Evolutionary conservation across 2,113 vertebrate species (phyloP), one percentile per base, ranked within the genome.

Genomic region (Taxidea taxus): DNA sequence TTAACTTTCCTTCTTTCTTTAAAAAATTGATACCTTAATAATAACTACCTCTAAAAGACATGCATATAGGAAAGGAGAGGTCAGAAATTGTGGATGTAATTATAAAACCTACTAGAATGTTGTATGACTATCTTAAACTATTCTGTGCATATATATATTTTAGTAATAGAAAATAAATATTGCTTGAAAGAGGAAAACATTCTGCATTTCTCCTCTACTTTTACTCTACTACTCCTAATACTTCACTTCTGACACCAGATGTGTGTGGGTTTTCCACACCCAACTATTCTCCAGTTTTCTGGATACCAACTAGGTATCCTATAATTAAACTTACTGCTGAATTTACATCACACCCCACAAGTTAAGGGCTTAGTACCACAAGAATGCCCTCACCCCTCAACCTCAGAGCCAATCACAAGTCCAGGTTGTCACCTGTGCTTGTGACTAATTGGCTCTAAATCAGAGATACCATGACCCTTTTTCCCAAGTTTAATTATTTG

Each of bases 1-100:
- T 95, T 97, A 56, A 14, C 39, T 95, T 87, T 68, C 20, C 64
- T 95, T 97, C 93, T 92, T 51, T 84, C 25, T 75, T 11, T 1
- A 16, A 78, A 62, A 78, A 70, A 56, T 15, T 91, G 82, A 91
- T 97, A 81, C 66, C 56, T 84, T 87, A 29, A 85, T 70, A 72
- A 94, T 70, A 90, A 91, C 34, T 42, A 23, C 11, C 37, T 84
- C 15, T 85, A 70, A 89, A 93, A 74, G 54, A 64, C 4, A 3
- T 56, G 8, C 74, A 20, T 37, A 47, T 49, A 42, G 39, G 51
- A 68, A 84, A 86, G 11, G 7, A 70, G 47, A 68, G 39, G 12
- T 15, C 7, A 60, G 9, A 15, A 23, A 90, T 37, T 56, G 20
- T 29, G 9, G 42, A 80, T 89, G 83, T 49, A 91, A 82, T 54